These are phyloP conservation scores for Nemopilema nomurai DNA, from an alignment of 30 jellyfish, hydroid and myxozoan genomes.

Conservation along the genomic window DNA sequence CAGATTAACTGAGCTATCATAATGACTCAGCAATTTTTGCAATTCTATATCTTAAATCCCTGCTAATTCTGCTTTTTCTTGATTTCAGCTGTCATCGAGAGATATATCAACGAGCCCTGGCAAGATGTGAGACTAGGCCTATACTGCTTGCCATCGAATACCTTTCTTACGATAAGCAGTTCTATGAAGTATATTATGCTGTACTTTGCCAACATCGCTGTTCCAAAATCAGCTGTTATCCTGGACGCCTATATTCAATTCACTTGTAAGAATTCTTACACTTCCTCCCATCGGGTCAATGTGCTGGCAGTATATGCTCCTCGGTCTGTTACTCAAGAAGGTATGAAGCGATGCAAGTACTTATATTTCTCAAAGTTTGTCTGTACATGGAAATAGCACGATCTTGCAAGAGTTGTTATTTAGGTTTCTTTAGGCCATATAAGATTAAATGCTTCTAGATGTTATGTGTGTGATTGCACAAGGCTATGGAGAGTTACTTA, in stretches of 20 bases:
- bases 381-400: no score
- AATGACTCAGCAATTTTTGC: no score
- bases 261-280: background rate
- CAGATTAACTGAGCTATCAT: no score
- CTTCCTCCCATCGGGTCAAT: background rate
- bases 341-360: background rate
- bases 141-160: background rate
- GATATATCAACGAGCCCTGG: background rate
- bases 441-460: no score
- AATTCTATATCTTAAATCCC: no score
- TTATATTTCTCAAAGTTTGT: background rate
- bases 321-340: background rate
- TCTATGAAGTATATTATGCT: background rate
- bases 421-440: no score
- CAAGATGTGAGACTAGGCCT: background rate
- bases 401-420: no score
- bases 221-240: conserved; percentile 5
- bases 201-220: background rate
- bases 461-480: no score
- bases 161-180: background rate
- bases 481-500: no score
- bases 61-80: background rate
- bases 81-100: background rate
- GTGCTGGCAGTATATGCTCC: background rate
- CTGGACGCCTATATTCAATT: conserved; percentile 15